These are phyloP conservation scores for Danio kyathit DNA, from an alignment of 2,797 vertebrate genomes.

Conservation along the genomic window DNA sequence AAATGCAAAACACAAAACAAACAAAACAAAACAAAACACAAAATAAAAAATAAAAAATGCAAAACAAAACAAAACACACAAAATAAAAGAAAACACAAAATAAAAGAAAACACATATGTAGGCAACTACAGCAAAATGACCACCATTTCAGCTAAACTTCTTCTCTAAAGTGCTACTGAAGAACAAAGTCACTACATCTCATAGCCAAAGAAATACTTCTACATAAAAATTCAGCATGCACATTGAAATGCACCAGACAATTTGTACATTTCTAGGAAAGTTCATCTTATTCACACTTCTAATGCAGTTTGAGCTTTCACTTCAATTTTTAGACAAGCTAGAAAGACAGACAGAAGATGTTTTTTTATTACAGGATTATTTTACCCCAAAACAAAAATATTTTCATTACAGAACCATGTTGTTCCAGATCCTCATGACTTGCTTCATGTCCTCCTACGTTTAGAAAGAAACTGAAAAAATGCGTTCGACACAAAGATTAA, in stretches of 20 bases:
- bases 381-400: background rate
- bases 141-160: too few relatives aligned
- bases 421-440: background rate
- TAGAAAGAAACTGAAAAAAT: conserved; percentile 6
- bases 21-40: too few relatives aligned
- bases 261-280: background rate
- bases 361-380: background rate
- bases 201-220: too few relatives aligned
- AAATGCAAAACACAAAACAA: too few relatives aligned
- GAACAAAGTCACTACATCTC: too few relatives aligned
- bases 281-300: background rate
- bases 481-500: conserved; percentile 21
- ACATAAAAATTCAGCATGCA: background rate
- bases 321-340: background rate
- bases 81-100: too few relatives aligned
- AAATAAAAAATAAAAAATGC: too few relatives aligned
- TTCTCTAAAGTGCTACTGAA: too few relatives aligned
- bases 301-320: background rate
- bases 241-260: background rate
- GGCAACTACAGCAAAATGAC: too few relatives aligned
- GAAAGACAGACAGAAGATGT: background rate
- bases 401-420: background rate
- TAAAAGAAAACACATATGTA: too few relatives aligned
- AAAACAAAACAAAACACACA: too few relatives aligned
- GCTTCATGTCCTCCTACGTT: conserved; percentile 15